These are phyloP conservation scores for Cepaea nemoralis DNA, from an alignment of 1,140 invertebrate species.

Conservation along the genomic window DNA sequence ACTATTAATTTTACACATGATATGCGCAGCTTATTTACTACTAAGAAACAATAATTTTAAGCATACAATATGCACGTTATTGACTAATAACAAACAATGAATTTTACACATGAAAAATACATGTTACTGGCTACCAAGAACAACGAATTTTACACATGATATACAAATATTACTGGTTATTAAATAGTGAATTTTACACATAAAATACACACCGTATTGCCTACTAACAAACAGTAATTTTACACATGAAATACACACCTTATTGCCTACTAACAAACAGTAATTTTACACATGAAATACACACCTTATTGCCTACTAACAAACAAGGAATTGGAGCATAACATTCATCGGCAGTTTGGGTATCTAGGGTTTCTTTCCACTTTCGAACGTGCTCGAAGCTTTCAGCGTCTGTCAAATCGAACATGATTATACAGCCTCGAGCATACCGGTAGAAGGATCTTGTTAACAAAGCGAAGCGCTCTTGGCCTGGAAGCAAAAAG, in stretches of 20 bases:
- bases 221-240: too few relatives aligned
- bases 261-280: conserved; percentile 76
- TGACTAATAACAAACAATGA: too few relatives aligned
- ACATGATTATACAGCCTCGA: conserved; percentile 76
- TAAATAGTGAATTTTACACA: background rate
- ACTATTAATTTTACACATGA: too few relatives aligned
- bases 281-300: background rate
- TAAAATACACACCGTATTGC: too few relatives aligned
- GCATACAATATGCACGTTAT: too few relatives aligned
- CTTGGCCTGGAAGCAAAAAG: conserved; percentile 70
- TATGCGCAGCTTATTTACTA: too few relatives aligned
- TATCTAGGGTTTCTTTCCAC: conserved; percentile 76
- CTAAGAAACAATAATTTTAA: too few relatives aligned
- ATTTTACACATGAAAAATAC: too few relatives aligned
- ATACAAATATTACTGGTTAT: background rate
- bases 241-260: conserved; percentile 73
- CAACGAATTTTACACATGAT: too few relatives aligned
- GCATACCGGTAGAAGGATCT: conserved; percentile 77
- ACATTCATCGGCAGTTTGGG: conserved; percentile 74
- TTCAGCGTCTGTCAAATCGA: conserved; percentile 75
- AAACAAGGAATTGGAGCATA: conserved; percentile 75
- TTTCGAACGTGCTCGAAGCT: conserved; percentile 74
- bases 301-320: conserved; percentile 76
- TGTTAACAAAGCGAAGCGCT: conserved; percentile 76
- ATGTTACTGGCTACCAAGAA: too few relatives aligned